phyloP scores from a whole-genome alignment of 2,797 vertebrate species.

The Alcedo atthis region DNA sequence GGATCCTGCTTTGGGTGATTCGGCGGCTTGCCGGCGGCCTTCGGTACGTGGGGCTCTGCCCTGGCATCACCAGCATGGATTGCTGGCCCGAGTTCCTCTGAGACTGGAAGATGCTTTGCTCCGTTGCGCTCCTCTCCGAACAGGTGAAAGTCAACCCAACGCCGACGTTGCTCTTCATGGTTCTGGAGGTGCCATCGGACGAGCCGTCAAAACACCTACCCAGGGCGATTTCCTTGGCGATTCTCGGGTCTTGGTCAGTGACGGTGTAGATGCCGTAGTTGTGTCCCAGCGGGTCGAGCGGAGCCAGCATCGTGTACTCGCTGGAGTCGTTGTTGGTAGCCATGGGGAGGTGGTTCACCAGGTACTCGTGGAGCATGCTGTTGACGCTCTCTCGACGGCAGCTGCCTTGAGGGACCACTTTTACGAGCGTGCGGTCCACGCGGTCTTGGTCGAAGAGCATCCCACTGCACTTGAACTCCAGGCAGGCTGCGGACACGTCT shows the following conservation, averaged over 20 bases:
- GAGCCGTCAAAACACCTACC: conserved; percentile 96
- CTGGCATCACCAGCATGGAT: conserved; percentile 61
- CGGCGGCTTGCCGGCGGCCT: conserved; percentile 75
- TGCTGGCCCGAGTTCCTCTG: conserved; percentile 79
- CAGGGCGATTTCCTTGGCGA: conserved; percentile 95
- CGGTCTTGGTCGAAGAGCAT: conserved; percentile 97
- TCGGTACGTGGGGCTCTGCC: conserved; percentile 63
- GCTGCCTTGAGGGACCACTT: conserved; percentile 93
- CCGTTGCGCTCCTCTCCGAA: conserved; percentile 80
- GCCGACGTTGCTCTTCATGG: conserved; percentile 92
- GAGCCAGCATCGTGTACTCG: conserved; percentile 96
- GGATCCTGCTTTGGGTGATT: conserved; percentile 66
- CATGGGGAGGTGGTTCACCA: conserved; percentile 95
- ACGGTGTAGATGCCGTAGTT: conserved; percentile 99
- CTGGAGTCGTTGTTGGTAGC: conserved; percentile 96
- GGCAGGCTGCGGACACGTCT: conserved; percentile 87
- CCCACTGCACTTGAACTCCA: conserved; percentile 98
- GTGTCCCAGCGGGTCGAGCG: conserved; percentile 94
- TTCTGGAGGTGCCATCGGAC: conserved; percentile 91
- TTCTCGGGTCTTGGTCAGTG: conserved; percentile 94
- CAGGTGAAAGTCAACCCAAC: conserved; percentile 93
- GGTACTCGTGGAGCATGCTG: conserved; percentile 93
- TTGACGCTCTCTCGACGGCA: conserved; percentile 92
- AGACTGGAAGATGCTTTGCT: conserved; percentile 89
- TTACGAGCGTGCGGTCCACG: conserved; percentile 93